Conservation (phyloP, 1,140 invertebrate species). For the Agrypnia vestita region DNA sequence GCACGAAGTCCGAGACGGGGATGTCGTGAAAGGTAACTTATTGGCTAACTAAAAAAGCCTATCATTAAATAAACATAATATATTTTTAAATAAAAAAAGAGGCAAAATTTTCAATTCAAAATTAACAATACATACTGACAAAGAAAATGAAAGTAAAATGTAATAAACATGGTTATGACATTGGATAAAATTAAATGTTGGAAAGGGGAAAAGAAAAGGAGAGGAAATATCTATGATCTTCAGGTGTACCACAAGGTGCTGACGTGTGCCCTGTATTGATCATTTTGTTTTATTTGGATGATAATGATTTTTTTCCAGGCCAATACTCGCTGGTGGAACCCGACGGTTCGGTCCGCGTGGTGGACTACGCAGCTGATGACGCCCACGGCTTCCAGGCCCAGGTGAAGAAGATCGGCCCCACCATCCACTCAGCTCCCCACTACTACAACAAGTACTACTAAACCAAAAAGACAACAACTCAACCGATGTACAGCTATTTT, state of each 20-base stretch:
- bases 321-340: conserved; percentile 70
- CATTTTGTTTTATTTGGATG: neutral
- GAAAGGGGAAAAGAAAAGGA: conserved; percentile 73
- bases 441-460: neutral
- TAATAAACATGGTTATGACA: conserved; percentile 73
- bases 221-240: neutral
- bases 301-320: conserved; percentile 55
- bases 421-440: conserved; percentile 55
- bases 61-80: conserved; percentile 73
- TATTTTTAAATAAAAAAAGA: too few relatives aligned
- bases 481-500: neutral
- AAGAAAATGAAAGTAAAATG: too few relatives aligned
- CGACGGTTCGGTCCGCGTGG: conserved; percentile 69
- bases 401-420: conserved; percentile 63
- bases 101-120: too few relatives aligned
- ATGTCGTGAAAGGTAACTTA: conserved; percentile 72
- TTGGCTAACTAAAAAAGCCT: conserved; percentile 72
- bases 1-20: conserved; percentile 73
- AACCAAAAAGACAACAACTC: neutral
- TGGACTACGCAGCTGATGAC: conserved; percentile 69
- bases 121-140: too few relatives aligned
- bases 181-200: conserved; percentile 73
- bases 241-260: neutral
- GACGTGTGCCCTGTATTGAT: neutral
- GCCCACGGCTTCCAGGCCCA: conserved; percentile 66